Percentiles rank a stretch among this genome's conserved stretches.
Conservation (phyloP, 2,797 vertebrate species). For the Acridotheres tristis region DNA sequence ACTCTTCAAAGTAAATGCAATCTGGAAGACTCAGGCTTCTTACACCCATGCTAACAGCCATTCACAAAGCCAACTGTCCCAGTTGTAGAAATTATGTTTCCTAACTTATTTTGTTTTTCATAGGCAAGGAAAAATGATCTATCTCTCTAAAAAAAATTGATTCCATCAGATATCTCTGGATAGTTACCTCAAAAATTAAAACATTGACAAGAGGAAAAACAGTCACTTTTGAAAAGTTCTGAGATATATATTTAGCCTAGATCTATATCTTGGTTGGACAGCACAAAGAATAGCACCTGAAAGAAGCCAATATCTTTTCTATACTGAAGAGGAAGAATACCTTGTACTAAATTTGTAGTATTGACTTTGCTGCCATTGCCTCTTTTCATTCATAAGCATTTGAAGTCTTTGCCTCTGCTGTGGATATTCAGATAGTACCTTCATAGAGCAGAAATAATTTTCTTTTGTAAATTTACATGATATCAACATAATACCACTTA, state of each 20-base stretch:
- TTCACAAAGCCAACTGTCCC: rapidly evolving
- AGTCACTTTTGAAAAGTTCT: background rate
- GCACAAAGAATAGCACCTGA: background rate
- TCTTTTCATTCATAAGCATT: background rate
- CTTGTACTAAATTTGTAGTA: background rate
- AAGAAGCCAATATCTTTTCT: background rate
- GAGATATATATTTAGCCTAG: background rate
- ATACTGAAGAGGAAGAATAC: background rate
- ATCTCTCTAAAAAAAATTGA: background rate
- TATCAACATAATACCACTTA: conserved; percentile 39
- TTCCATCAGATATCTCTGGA: background rate
- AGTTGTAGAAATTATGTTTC: background rate
- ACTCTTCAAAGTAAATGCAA: background rate
- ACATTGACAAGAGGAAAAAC: rapidly evolving
- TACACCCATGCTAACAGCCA: rapidly evolving
- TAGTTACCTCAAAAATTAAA: background rate
- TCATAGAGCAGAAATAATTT: conserved; percentile 11
- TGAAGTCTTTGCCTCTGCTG: background rate
- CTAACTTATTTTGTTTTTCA: background rate
- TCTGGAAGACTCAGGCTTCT: background rate
- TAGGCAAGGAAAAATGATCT: background rate
- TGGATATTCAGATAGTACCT: background rate
- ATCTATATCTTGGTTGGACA: background rate
- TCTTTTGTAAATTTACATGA: conserved; percentile 36
- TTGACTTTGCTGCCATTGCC: background rate